Conservation (phyloP, 2,113 vertebrate species). For the Scytalopus superciliaris region DNA sequence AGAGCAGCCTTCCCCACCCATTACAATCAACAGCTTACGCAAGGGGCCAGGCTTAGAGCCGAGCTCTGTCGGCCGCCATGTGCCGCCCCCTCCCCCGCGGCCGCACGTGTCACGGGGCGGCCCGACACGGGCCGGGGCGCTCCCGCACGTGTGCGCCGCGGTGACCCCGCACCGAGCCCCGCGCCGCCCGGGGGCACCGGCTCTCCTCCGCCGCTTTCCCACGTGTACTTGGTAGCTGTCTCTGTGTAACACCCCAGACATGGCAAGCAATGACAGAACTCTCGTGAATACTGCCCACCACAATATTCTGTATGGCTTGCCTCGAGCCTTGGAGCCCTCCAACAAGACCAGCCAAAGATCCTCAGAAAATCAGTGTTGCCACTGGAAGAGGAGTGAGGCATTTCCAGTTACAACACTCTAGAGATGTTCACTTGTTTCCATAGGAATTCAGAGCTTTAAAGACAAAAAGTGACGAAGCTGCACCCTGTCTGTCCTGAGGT, state of each 20-base stretch:
- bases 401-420: background rate
- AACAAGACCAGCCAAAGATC: background rate
- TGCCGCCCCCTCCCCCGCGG: background rate
- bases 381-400: background rate
- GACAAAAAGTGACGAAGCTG: background rate
- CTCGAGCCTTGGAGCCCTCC: background rate
- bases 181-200: too few species aligned
- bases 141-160: conserved; percentile 50
- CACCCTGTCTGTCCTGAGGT: background rate
- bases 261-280: background rate
- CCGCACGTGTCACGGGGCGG: conserved; percentile 69
- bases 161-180: conserved; percentile 6
- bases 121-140: background rate
- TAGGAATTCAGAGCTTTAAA: background rate
- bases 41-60: conserved; percentile 35
- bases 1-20: background rate
- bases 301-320: background rate
- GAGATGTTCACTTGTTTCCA: background rate
- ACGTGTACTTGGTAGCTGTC: rapidly evolving
- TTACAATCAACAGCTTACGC: conserved; percentile 61
- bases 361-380: background rate
- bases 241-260: background rate
- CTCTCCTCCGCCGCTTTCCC: too few species aligned
- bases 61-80: background rate
- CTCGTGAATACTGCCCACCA: background rate